Percentiles rank a stretch among this genome's conserved stretches.
phyloP scores from a whole-genome alignment of 1,140 invertebrate genomes.

The Hypothenemus hampei region DNA sequence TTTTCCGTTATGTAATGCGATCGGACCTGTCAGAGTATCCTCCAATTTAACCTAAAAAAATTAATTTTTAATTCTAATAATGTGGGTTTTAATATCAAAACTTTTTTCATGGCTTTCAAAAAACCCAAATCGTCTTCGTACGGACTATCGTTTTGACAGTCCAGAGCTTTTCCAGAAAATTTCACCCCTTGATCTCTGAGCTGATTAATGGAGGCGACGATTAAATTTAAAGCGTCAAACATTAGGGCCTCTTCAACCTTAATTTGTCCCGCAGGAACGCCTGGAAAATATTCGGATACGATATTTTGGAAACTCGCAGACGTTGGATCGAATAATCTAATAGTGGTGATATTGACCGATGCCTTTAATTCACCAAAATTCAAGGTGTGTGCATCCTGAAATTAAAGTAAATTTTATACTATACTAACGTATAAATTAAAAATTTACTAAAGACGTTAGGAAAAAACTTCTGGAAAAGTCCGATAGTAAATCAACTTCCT shows the following conservation, averaged over 20 bases:
- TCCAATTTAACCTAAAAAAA: constrained; percentile 10
- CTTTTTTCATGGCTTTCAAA: constrained; percentile 4
- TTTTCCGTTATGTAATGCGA: constrained; percentile 28
- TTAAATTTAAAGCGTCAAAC: constrained; percentile 68
- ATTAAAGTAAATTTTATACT: no score
- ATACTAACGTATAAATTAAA: background rate
- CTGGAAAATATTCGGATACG: constrained; percentile 32
- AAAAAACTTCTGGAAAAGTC: constrained; percentile 59
- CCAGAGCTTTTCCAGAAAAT: background rate
- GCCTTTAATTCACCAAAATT: constrained; percentile 44
- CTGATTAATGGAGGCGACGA: constrained; percentile 45
- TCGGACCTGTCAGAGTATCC: constrained; percentile 21
- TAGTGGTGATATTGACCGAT: constrained; percentile 68
- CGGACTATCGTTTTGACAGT: background rate
- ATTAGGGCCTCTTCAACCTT: constrained; percentile 62
- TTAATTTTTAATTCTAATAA: background rate
- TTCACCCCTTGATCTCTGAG: constrained; percentile 7
- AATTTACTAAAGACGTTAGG: constrained; percentile 49
- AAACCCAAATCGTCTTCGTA: constrained; percentile 10
- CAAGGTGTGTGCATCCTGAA: constrained; percentile 40
- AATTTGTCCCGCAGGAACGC: constrained; percentile 18
- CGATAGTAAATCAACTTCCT: constrained; percentile 72
- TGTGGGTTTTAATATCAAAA: background rate
- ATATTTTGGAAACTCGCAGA: constrained; percentile 26
- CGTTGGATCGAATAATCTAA: constrained; percentile 48